A percentile compares a stretch with the other conserved stretches of the same genome.
These are phyloP conservation scores for Hydractinia symbiolongicarpus DNA, from an alignment of 30 jellyfish, hydroid and myxozoan species.

Conservation along the genomic window DNA sequence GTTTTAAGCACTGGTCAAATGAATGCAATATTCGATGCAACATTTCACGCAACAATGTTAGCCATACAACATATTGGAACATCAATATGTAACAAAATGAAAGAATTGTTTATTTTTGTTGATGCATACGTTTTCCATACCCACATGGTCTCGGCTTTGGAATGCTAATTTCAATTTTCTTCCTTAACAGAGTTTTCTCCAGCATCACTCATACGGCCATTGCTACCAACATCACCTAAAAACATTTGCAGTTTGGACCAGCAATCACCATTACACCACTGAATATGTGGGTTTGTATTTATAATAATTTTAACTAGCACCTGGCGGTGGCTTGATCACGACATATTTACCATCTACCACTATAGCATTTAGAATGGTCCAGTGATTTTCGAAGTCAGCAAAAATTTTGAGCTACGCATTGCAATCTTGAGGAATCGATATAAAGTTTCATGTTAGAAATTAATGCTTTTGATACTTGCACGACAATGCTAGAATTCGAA, in stretches of 20 bases:
- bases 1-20: neutral
- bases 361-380: neutral
- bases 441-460: neutral
- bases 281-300: too few species aligned
- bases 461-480: conserved; percentile 8
- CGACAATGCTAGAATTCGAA: neutral
- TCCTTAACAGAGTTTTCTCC: neutral
- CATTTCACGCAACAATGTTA: neutral
- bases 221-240: neutral
- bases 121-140: neutral
- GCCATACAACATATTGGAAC: too few species aligned
- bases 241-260: conserved; percentile 5
- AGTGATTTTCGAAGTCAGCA: neutral
- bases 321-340: neutral
- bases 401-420: neutral
- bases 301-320: neutral
- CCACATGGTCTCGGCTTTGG: neutral
- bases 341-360: neutral
- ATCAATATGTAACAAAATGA: too few species aligned
- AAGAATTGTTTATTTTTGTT: too few species aligned
- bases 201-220: neutral
- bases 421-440: neutral
- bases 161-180: neutral
- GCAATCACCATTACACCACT: too few species aligned
- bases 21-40: neutral